Conservation (phyloP, 2,888 invertebrate species). For the Polyommatus iphigenia region DNA sequence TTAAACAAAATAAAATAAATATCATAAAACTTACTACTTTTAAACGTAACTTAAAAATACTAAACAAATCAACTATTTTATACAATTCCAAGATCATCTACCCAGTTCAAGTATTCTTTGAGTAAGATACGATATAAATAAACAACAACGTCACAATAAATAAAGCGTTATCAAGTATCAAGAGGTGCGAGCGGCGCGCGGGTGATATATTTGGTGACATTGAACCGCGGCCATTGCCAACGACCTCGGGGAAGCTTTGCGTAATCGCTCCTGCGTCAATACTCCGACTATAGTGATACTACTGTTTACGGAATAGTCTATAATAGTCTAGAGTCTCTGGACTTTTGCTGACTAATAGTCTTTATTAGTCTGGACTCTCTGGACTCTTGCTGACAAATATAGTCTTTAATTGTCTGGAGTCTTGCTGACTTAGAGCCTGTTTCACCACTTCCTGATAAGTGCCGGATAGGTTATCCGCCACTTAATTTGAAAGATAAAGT, state of each 20-base stretch:
- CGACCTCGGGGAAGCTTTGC: constrained; percentile 79
- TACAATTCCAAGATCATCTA: background rate
- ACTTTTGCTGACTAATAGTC: constrained; percentile 28
- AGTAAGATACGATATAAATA: background rate
- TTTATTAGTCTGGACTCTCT: background rate
- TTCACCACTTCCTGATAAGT: no score
- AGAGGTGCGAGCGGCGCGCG: constrained; percentile 44
- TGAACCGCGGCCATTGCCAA: constrained; percentile 80
- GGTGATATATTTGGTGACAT: constrained; percentile 81
- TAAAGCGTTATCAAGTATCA: constrained; percentile 52
- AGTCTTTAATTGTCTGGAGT: background rate
- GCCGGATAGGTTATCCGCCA: no score
- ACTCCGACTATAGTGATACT: constrained; percentile 52
- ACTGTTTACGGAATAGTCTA: constrained; percentile 34
- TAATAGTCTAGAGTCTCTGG: background rate
- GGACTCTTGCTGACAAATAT: background rate
- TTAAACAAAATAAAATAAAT: background rate
- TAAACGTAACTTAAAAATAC: background rate
- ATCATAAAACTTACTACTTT: background rate
- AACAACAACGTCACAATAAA: constrained; percentile 7
- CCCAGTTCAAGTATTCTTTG: background rate
- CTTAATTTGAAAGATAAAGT: no score
- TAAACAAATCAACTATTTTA: background rate
- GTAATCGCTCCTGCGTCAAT: constrained; percentile 74
- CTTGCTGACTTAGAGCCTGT: no score